Percentiles rank a stretch among this genome's conserved stretches.
phyloP scores from a whole-genome alignment of 1,140 invertebrate genomes.

The Drosophila virilis region DNA sequence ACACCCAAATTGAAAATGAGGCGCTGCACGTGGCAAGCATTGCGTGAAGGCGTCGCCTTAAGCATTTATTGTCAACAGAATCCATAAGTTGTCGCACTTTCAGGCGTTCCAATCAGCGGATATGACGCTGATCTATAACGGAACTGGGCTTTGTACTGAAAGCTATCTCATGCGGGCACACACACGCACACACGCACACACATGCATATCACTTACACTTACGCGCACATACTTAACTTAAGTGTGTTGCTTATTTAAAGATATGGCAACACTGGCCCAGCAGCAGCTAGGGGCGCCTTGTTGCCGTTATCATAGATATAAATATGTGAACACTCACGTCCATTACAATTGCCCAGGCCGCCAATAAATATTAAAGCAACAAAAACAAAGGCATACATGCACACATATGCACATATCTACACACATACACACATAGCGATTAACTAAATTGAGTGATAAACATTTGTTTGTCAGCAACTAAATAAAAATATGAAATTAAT shows the following conservation, averaged over 20 bases:
- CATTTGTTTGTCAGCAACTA: constrained; percentile 7
- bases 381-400: constrained; percentile 7
- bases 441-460: constrained; percentile 51
- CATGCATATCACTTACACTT: constrained; percentile 21
- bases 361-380: constrained; percentile 63
- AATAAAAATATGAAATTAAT: constrained; percentile 18
- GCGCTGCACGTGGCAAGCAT: neutral
- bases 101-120: constrained; percentile 17
- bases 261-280: constrained; percentile 22
- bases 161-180: constrained; percentile 6
- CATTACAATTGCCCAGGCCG: constrained; percentile 49
- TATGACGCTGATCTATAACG: constrained; percentile 29
- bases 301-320: constrained; percentile 60
- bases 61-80: constrained; percentile 21
- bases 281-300: constrained; percentile 24
- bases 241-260: constrained; percentile 10
- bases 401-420: neutral
- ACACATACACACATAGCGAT: constrained; percentile 28
- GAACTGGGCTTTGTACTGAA: constrained; percentile 1
- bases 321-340: constrained; percentile 57
- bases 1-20: constrained; percentile 28
- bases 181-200: neutral
- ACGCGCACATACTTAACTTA: neutral
- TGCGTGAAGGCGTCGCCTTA: constrained; percentile 22
- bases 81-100: neutral